Percentiles rank a stretch among this genome's conserved stretches.
Evolutionary conservation across 2,113 vertebrate species (phyloP).

Genomic region (Pituophis catenifer): DNA sequence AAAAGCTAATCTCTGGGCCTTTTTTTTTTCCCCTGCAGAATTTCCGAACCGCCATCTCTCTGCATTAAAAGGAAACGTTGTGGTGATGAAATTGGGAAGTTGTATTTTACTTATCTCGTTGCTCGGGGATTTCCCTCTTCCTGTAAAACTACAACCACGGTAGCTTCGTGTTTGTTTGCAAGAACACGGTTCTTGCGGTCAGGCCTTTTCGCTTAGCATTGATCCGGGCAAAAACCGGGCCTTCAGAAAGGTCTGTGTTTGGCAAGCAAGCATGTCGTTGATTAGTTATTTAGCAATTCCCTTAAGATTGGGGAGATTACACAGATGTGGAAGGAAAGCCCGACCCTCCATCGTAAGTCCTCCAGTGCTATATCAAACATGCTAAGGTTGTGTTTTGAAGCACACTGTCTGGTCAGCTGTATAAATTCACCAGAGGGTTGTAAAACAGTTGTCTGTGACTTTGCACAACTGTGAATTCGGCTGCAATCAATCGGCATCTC

Average conservation of each 20-base stretch:
- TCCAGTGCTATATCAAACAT: neutral
- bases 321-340: neutral
- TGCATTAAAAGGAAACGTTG: conserved; percentile 12
- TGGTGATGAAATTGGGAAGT: conserved; percentile 15
- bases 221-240: neutral
- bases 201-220: too few relatives aligned
- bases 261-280: neutral
- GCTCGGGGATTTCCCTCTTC: conserved; percentile 47
- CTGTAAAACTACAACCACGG: conserved; percentile 8
- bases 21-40: conserved; percentile 41
- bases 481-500: neutral
- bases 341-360: neutral
- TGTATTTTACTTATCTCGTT: conserved; percentile 33
- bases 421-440: neutral
- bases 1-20: conserved; percentile 1
- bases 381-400: neutral
- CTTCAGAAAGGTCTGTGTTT: neutral
- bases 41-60: conserved; percentile 30
- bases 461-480: neutral
- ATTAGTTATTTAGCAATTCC: neutral
- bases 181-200: neutral
- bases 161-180: conserved; percentile 36
- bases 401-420: neutral
- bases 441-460: neutral
- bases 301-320: neutral